phyloP scores from a whole-genome alignment of 92 coral and sea anemone species.

The Virgularia gustaviana region DNA sequence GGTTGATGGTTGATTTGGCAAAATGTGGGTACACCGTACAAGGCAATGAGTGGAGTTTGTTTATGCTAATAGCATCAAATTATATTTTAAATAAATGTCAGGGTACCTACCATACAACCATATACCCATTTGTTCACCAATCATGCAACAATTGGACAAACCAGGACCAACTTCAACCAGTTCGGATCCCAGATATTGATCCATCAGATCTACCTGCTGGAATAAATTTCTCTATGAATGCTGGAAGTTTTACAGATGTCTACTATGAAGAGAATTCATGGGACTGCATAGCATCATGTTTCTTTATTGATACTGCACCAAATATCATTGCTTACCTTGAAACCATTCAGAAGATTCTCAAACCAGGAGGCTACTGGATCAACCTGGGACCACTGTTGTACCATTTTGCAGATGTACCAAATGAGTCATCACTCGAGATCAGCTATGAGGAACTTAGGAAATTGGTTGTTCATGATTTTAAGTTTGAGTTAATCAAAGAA shows the following conservation, averaged over 20 bases:
- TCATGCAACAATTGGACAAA: slow-evolving; percentile 72
- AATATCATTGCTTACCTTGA: slow-evolving; percentile 86
- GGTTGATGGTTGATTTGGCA: slow-evolving; percentile 89
- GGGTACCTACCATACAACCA: slow-evolving; percentile 69
- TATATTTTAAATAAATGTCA: slow-evolving; percentile 82
- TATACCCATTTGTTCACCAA: slow-evolving; percentile 86
- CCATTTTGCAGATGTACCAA: slow-evolving; percentile 86
- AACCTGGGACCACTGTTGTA: slow-evolving; percentile 88
- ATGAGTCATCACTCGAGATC: slow-evolving; percentile 86
- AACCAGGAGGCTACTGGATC: slow-evolving; percentile 96
- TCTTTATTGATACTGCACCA: slow-evolving; percentile 91
- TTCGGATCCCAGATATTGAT: slow-evolving; percentile 83
- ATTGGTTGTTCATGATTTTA: slow-evolving; percentile 64
- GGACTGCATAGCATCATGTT: slow-evolving; percentile 91
- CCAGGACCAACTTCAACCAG: slow-evolving; percentile 74
- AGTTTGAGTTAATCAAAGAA: slow-evolving; percentile 82
- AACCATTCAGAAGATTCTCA: slow-evolving; percentile 70
- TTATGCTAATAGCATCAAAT: slow-evolving; percentile 95
- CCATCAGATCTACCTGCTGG: slow-evolving; percentile 67
- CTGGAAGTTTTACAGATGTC: slow-evolving; percentile 86
- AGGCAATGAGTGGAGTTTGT: slow-evolving; percentile 98
- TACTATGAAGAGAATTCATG: slow-evolving; percentile 71
- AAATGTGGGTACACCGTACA: slow-evolving; percentile 81
- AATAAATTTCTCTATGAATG: slow-evolving; percentile 89
- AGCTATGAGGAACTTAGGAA: slow-evolving; percentile 79